These are phyloP conservation scores for Polyploca ridens DNA, from an alignment of 2,888 invertebrate species.

Conservation along the genomic window DNA sequence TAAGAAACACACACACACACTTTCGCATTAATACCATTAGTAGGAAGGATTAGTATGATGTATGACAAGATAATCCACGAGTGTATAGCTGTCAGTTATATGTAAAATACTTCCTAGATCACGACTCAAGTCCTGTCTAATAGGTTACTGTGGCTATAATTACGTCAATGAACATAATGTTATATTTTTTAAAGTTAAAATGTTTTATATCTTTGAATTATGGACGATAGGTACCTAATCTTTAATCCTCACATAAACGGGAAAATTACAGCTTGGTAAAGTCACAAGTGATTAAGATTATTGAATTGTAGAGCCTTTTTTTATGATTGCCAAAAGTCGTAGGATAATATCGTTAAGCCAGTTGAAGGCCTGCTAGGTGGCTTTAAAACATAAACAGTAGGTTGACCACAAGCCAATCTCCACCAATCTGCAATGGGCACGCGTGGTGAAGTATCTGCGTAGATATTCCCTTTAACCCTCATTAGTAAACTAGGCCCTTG, in stretches of 20 bases:
- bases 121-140: not conserved
- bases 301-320: not conserved
- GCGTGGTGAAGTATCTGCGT: no score
- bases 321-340: not conserved
- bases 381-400: no score
- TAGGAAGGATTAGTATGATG: no score
- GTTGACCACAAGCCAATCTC: no score
- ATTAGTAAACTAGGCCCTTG: no score
- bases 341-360: no score
- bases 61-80: not conserved
- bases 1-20: no score
- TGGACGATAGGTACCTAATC: no score
- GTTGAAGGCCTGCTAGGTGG: no score
- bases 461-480: no score
- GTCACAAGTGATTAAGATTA: not conserved
- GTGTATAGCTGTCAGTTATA: not conserved
- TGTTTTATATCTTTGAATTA: not conserved
- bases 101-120: not conserved
- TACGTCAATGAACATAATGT: not conserved
- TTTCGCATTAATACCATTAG: no score
- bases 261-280: not conserved
- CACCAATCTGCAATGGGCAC: no score
- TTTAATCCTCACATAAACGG: not conserved
- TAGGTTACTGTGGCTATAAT: not conserved
- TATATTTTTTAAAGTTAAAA: not conserved